These are phyloP conservation scores for Anoplopoma fimbria DNA, from an alignment of 2,113 vertebrate genomes.

Conservation along the genomic window DNA sequence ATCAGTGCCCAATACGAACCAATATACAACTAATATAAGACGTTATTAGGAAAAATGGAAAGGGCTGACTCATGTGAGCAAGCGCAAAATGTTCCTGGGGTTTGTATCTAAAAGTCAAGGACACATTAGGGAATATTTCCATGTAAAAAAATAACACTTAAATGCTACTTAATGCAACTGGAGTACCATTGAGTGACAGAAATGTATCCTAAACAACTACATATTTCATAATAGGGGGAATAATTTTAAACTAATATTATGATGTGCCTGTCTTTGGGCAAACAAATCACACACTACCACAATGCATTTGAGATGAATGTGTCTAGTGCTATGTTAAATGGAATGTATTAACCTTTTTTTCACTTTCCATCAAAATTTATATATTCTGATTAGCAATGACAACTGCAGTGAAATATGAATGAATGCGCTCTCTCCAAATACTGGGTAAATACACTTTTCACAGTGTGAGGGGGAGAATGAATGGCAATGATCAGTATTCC, in stretches of 20 bases:
- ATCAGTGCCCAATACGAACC: not conserved
- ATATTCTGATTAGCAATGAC: constrained; percentile 11
- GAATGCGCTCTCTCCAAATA: constrained; percentile 46
- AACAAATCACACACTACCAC: too few relatives aligned
- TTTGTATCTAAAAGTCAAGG: not conserved
- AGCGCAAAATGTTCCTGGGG: not conserved
- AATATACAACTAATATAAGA: not conserved
- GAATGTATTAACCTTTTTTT: constrained; percentile 52
- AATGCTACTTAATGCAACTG: not conserved
- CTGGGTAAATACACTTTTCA: constrained; percentile 55
- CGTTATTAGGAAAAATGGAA: not conserved
- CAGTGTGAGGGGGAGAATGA: constrained; percentile 45
- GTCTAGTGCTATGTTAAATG: constrained; percentile 2
- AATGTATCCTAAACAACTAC: not conserved
- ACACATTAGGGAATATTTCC: not conserved
- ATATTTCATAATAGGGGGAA: not conserved
- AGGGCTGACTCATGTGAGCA: not conserved
- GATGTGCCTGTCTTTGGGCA: not conserved
- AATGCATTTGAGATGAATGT: constrained; percentile 19
- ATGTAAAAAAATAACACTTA: not conserved
- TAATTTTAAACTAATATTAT: not conserved
- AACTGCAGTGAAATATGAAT: constrained; percentile 58
- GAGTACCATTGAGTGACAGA: not conserved
- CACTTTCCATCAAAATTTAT: constrained; percentile 19
- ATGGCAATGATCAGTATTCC: constrained; percentile 23